phyloP scores from a whole-genome alignment of 1,140 invertebrate species.

The Heliconius melpomene region DNA sequence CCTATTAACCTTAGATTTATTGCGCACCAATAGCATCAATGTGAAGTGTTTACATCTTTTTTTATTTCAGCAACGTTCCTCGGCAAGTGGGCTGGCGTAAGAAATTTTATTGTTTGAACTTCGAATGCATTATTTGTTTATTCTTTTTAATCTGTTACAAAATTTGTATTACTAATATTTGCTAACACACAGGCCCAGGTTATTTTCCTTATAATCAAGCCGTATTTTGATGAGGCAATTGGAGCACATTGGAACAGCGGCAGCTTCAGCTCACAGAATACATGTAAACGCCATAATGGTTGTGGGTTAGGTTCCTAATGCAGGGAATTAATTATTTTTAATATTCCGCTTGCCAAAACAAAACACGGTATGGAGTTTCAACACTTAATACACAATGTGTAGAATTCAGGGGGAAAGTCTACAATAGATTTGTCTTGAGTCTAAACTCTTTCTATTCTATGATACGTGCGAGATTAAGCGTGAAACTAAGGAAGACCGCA shows the following conservation, averaged over 20 bases:
- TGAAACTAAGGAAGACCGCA: not conserved
- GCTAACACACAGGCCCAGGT: too few relatives aligned
- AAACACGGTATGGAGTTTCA: too few relatives aligned
- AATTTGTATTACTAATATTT: not conserved
- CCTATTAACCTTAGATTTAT: slow-evolving; percentile 26
- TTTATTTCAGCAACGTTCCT: not conserved
- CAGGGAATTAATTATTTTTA: too few relatives aligned
- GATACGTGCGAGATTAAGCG: too few relatives aligned
- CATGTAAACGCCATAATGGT: too few relatives aligned
- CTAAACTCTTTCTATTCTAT: not conserved
- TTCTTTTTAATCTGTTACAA: not conserved
- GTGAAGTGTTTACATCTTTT: slow-evolving; percentile 26
- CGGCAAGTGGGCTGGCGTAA: not conserved
- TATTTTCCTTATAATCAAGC: too few relatives aligned
- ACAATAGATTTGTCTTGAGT: not conserved
- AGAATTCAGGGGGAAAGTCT: not conserved
- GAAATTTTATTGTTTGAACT: not conserved
- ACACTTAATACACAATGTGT: not conserved
- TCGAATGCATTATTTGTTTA: not conserved
- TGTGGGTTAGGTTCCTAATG: too few relatives aligned
- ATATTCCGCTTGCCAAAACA: too few relatives aligned
- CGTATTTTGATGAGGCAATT: too few relatives aligned
- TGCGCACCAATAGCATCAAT: slow-evolving; percentile 20
- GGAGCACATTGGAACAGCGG: too few relatives aligned
- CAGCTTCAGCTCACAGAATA: too few relatives aligned